Evolutionary conservation across 2,888 invertebrate species (phyloP).

Genomic region (Crepidodera aurea): DNA sequence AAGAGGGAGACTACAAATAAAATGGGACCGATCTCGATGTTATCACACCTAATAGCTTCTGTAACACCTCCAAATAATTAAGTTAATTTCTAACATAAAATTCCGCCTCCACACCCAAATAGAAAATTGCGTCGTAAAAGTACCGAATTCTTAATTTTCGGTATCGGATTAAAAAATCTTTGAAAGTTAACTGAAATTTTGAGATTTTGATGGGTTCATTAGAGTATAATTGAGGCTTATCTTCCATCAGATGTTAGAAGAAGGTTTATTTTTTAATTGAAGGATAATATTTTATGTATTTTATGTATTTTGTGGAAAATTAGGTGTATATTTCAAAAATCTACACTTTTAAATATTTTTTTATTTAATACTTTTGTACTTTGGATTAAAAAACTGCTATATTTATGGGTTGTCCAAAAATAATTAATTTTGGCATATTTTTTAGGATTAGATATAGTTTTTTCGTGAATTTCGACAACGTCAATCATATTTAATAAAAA

Average conservation of each 20-base stretch:
- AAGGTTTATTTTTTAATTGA: too few relatives aligned
- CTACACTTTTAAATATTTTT: too few relatives aligned
- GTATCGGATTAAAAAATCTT: not conserved
- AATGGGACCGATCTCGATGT: not conserved
- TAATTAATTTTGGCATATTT: too few relatives aligned
- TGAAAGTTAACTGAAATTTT: not conserved
- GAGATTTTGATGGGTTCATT: not conserved
- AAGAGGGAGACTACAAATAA: not conserved
- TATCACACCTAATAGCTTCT: conserved; percentile 11
- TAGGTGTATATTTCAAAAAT: too few relatives aligned
- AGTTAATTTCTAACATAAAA: not conserved
- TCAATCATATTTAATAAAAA: too few relatives aligned
- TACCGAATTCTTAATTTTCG: not conserved
- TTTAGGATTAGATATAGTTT: too few relatives aligned
- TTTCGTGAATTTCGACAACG: too few relatives aligned
- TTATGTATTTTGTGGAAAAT: too few relatives aligned
- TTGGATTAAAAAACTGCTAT: too few relatives aligned
- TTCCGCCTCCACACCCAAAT: not conserved
- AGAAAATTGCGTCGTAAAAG: not conserved
- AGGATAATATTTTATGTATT: too few relatives aligned
- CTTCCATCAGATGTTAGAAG: not conserved
- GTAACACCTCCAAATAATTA: conserved; percentile 6
- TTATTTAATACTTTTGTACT: too few relatives aligned
- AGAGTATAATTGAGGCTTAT: not conserved
- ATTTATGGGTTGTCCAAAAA: too few relatives aligned